Percentiles rank a stretch among this genome's conserved stretches.
These are phyloP conservation scores for Lathamus discolor DNA, from an alignment of 2,113 vertebrate species.

Conservation along the genomic window DNA sequence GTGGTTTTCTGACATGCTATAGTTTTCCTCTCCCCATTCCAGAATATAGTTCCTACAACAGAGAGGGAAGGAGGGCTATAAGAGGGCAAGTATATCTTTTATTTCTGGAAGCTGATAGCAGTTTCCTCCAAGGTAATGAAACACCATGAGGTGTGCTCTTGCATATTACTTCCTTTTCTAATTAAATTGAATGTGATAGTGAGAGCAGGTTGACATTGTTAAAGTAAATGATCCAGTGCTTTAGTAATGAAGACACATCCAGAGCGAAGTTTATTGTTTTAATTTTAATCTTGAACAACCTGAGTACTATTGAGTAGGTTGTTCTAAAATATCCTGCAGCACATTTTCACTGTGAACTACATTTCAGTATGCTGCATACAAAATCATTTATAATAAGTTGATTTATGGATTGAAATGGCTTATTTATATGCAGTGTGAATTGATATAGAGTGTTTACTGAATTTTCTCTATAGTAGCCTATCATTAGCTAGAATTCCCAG, in stretches of 20 bases:
- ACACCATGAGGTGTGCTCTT: conserved; percentile 64
- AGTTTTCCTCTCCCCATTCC: neutral
- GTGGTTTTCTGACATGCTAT: neutral
- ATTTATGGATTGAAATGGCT: conserved; percentile 61
- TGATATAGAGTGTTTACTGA: conserved; percentile 66
- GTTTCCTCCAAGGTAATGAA: conserved; percentile 64
- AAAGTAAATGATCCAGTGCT: conserved; percentile 75
- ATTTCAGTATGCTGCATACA: neutral
- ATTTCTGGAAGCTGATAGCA: conserved; percentile 45
- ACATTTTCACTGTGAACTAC: conserved; percentile 2
- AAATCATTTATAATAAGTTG: conserved; percentile 49
- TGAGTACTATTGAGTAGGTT: conserved; percentile 35
- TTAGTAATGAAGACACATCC: conserved; percentile 73
- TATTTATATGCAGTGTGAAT: conserved; percentile 62
- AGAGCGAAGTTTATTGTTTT: conserved; percentile 75
- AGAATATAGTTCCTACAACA: neutral
- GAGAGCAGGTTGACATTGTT: conserved; percentile 72
- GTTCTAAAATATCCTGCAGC: conserved; percentile 32
- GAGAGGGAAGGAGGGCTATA: neutral
- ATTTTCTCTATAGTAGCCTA: conserved; percentile 41
- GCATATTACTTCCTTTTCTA: conserved; percentile 69
- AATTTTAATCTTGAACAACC: conserved; percentile 72
- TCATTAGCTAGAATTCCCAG: conserved; percentile 54
- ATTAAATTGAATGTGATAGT: conserved; percentile 68
- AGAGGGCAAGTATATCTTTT: neutral